phyloP scores from a whole-genome alignment of 2,113 vertebrate species.

The Suricata suricatta region DNA sequence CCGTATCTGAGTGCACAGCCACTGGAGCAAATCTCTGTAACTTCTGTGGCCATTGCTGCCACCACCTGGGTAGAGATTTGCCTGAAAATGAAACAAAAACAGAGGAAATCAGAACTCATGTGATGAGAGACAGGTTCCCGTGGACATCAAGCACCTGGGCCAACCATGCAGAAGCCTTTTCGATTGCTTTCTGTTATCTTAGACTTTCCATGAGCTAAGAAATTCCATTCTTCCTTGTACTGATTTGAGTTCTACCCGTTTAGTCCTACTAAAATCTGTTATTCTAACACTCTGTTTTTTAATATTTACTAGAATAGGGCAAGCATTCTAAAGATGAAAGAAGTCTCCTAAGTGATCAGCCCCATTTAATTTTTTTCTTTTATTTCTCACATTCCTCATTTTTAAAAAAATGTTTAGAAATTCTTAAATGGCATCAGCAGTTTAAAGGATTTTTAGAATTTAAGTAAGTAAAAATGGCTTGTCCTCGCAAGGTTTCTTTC shows the following conservation, averaged over 20 bases:
- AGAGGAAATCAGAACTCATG: neutral
- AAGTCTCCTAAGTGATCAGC: neutral
- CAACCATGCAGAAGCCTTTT: neutral
- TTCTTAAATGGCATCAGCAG: neutral
- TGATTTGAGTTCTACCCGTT: neutral
- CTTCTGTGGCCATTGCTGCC: neutral
- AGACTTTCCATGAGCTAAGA: neutral
- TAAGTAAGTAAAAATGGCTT: neutral
- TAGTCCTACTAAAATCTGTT: neutral
- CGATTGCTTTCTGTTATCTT: neutral
- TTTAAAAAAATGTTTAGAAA: neutral
- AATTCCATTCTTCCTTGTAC: neutral
- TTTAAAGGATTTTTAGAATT: neutral
- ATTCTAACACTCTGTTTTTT: neutral
- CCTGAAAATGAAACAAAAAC: slow-evolving; percentile 2
- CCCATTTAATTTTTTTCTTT: neutral
- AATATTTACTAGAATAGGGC: no score
- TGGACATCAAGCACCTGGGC: neutral
- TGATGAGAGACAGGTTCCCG: neutral
- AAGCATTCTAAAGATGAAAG: neutral
- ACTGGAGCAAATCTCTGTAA: neutral
- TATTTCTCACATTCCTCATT: neutral
- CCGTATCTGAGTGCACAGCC: neutral
- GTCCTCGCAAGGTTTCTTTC: neutral
- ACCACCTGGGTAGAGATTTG: neutral